Evolutionary conservation across 2,113 vertebrate genomes (phyloP).

Genomic region (Argyrosomus japonicus): DNA sequence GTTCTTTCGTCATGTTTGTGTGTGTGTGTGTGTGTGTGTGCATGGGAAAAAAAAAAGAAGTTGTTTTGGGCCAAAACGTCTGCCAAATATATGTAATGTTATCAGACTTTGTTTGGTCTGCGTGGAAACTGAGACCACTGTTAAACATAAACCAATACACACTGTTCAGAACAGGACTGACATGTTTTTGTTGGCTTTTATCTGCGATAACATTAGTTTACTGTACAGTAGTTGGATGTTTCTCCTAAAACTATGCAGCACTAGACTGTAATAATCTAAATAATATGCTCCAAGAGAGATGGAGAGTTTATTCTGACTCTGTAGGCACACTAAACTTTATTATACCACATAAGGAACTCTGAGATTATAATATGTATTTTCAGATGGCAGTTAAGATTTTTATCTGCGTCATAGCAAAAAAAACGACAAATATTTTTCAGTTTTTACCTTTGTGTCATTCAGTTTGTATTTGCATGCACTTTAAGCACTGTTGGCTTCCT

Average conservation of each 20-base stretch:
- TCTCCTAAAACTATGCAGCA: constrained; percentile 14
- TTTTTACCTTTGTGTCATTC: not conserved
- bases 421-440: not conserved
- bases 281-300: not conserved
- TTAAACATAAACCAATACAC: constrained; percentile 44
- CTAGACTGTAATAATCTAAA: not conserved
- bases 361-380: not conserved
- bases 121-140: constrained; percentile 29
- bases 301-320: constrained; percentile 8
- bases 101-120: constrained; percentile 44
- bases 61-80: constrained; percentile 11
- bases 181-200: constrained; percentile 45
- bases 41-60: constrained; percentile 12
- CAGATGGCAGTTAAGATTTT: not conserved
- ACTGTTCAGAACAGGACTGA: constrained; percentile 37
- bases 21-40: not conserved
- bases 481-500: not conserved
- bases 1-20: constrained; percentile 8
- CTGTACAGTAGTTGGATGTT: constrained; percentile 9
- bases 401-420: not conserved
- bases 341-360: not conserved
- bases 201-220: constrained; percentile 11
- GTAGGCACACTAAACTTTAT: not conserved
- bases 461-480: not conserved
- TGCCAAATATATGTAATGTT: constrained; percentile 34